Base-by-base conservation (phyloP, 2,888 invertebrate genomes). In the Coecobrya sp. region DNA sequence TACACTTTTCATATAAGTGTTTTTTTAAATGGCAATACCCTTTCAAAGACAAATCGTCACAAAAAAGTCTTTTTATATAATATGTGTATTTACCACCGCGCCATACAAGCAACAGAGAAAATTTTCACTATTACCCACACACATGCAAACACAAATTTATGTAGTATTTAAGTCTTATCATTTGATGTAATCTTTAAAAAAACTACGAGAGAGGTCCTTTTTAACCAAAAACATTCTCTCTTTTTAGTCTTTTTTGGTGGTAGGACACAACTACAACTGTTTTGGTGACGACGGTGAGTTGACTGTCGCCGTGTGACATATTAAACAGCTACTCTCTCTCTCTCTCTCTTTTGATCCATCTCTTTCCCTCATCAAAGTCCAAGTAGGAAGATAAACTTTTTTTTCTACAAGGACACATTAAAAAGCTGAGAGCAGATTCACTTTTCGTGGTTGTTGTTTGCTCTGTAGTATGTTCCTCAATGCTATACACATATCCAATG, bases 391-490 rank as follows among this genome's bases (percentile, higher is more conserved):
- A 45, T 73, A 73, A 73, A 73, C 42, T 49, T 76, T 76, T 76
- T 76, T 76, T 76, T 45, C 45, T 76, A 76, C 76, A 76, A 76
- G 76, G 76, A 76, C 76, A 49, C 49, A 76, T 49, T 49, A 76
- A 45, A 76, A 73, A 68, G 27, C 59, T 49, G 49, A 62, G 22
- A 62, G 22, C 22, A 62, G 25, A 62, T 62, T 62, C 62, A 62
- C 62, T 62, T 62, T 62, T 62, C 62, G 62, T 62, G 25, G 62
- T 62, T 62, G 62, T 19, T 62, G 25, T 62, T 62, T 62, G n/a
- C 1, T 62, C 2, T 19, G 62, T 62, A 10, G 62, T 59, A 59
- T 52, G 16, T 70, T 86, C 68, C 27, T 70, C 68, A 86, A 86
- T 86, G 68, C 45, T 86, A 30, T 13, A 52, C 55, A 49, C 13